These are phyloP conservation scores for Rhagophthalmus giganteus DNA, from an alignment of 2,888 invertebrate species.

Conservation along the genomic window DNA sequence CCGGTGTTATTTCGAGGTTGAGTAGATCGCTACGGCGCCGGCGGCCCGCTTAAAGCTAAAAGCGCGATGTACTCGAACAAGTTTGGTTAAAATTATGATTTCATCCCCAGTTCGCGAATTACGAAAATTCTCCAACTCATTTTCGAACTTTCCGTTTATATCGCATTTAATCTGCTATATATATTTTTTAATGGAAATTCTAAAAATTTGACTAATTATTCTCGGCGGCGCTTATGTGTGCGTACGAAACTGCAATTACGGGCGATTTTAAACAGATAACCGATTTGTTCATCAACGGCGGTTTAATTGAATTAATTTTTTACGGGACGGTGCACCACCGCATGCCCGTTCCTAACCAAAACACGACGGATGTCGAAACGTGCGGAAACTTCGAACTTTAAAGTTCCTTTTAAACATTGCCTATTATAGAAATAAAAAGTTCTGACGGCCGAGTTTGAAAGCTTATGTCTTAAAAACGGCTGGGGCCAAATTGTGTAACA, in stretches of 20 bases:
- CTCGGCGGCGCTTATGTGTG: slow-evolving; percentile 9
- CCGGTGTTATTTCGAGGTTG: background rate
- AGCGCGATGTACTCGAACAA: slow-evolving; percentile 8
- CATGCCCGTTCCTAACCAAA: slow-evolving; percentile 12
- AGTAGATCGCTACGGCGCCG: background rate
- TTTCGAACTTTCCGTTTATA: slow-evolving; percentile 35
- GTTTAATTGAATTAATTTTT: slow-evolving; percentile 22
- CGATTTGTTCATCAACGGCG: slow-evolving; percentile 1
- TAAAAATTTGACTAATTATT: slow-evolving; percentile 38
- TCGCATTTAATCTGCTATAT: slow-evolving; percentile 37
- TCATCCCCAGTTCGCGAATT: slow-evolving; percentile 32
- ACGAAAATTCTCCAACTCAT: slow-evolving; percentile 33
- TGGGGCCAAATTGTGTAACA: too few species aligned
- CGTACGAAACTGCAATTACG: background rate
- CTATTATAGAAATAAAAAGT: too few species aligned
- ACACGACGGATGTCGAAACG: slow-evolving; percentile 26
- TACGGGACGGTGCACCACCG: slow-evolving; percentile 4
- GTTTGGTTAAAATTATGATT: slow-evolving; percentile 34
- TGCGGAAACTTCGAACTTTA: slow-evolving; percentile 26
- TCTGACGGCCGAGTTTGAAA: too few species aligned
- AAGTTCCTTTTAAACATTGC: slow-evolving; percentile 26
- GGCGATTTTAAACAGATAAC: background rate
- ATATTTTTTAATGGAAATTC: slow-evolving; percentile 37
- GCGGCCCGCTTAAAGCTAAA: slow-evolving; percentile 1
- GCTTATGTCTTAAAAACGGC: too few species aligned